Base-by-base conservation (phyloP, 1,140 invertebrate species). In the Bombus sibiricus region DNA sequence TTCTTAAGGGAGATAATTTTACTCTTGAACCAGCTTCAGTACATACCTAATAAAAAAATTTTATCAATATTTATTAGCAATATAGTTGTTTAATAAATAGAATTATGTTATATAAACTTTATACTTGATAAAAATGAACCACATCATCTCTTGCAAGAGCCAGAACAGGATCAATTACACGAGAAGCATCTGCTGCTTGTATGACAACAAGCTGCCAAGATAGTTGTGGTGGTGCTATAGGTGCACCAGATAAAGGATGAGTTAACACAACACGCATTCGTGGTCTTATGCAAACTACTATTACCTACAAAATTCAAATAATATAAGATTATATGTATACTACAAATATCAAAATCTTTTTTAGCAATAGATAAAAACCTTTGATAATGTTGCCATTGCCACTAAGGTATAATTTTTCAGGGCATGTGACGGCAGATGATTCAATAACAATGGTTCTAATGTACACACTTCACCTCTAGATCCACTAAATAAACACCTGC, bases 381-480 rank as follows among this genome's bases (percentile, higher is more conserved):
- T 98, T 1, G 98, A 98, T 72, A 99, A 95, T 10, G 98, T 99
- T 0, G 98, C 99, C 96, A 99, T 97, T 8, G 99, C 98, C 75
- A 99, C 96, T 82, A 99, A 96, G 90, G 97, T 97, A 92, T 97
- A 97, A 93, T 97, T 96, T 92, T 96, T 96, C 47, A 98, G 94
- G 4, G 97, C 97, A 93, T 98, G 97, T 62, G 96, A 95, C 77
- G 97, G 96, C 82, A 97, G 92, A 90, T 96, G 96, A 90, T 97
- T 96, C 87, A 98, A 96, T 57, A 97, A 95, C 5, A 99, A 95
- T 2, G 98, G 98, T 93, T 98, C 98, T 59, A 99, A 96, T n/a
- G 97, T 96, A 92, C 98, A 98, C 64, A 98, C 99, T 96, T 99
- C 99, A 2, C 99, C 99, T 76, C 98, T 96, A 77, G 98, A 99